Base-by-base conservation (phyloP, 1,140 invertebrate genomes). In the Cydia amplana region DNA sequence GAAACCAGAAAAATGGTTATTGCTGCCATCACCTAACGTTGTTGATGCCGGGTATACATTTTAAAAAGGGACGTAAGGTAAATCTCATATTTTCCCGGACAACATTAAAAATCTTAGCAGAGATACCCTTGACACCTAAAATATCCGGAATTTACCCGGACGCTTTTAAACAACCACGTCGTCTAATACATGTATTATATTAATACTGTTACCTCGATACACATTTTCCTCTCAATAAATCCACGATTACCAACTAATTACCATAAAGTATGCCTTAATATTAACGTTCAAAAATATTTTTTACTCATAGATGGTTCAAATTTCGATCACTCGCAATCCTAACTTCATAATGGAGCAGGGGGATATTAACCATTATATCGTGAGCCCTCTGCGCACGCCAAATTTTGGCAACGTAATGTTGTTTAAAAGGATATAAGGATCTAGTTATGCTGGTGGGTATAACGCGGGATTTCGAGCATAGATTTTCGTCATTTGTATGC, bases 401-500 rank as follows among this genome's bases (percentile, higher is more conserved):
- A 70, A 70, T 36, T 18, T 36, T 40, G 55, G 5, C 7, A 2
- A 43, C 6, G n/a, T 70, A 36, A 70, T 7, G 65, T 4, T 32
- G 6, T 20, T 70, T 70, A 70, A 70, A 70, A 70, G 65, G 16
- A 6, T 70, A 20, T n/a, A 40, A 18, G n/a, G 65, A 5, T 70
- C 65, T 18, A 5, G 65, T 40, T 18, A 70, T 18, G 1, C n/a
- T 70, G 65, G 65, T 36, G 28, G 7, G 16, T 23, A 20, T 40
- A 70, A 20, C 65, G 65, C 65, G 32, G 65, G 65, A 70, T 70
- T 70, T 70, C 65, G 36, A 70, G 65, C 65, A 70, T 70, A 70
- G 65, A 70, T 70, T 70, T 70, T 70, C 65, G 65, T 70, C 65
- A 70, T 70, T 70, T 70, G 65, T 70, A 70, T 70, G 65, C 65